phyloP scores from a whole-genome alignment of 2,113 vertebrate species.

The Pantherophis guttatus region DNA sequence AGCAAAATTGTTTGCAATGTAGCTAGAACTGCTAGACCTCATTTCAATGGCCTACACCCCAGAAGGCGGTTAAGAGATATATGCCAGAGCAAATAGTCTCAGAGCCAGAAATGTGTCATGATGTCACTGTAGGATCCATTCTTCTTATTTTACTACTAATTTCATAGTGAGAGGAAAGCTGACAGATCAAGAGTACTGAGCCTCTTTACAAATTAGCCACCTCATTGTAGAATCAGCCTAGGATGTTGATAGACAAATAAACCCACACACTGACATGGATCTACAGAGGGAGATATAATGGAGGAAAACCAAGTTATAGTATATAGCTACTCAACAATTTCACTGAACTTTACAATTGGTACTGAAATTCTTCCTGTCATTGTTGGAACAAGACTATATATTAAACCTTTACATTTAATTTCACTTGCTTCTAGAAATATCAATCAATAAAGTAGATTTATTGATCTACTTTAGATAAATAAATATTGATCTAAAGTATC shows the following conservation, averaged over 20 bases:
- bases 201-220: neutral
- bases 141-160: neutral
- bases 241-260: neutral
- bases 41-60: neutral
- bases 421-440: neutral
- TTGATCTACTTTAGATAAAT: no score
- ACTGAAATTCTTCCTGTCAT: neutral
- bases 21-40: neutral
- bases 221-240: neutral
- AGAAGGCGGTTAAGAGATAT: neutral
- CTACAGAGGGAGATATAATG: neutral
- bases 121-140: neutral
- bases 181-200: neutral
- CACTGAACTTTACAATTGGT: neutral
- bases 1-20: neutral
- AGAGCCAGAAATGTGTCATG: neutral
- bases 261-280: neutral
- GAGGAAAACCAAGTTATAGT: neutral
- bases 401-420: neutral
- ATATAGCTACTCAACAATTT: neutral
- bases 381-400: neutral
- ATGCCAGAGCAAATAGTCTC: neutral
- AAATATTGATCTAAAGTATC: no score
- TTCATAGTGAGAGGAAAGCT: neutral
- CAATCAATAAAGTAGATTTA: neutral